Evolutionary conservation across 1,140 invertebrate genomes (phyloP), one percentile per base, ranked within the genome.

Genomic region (Tetragnatha versicolor): DNA sequence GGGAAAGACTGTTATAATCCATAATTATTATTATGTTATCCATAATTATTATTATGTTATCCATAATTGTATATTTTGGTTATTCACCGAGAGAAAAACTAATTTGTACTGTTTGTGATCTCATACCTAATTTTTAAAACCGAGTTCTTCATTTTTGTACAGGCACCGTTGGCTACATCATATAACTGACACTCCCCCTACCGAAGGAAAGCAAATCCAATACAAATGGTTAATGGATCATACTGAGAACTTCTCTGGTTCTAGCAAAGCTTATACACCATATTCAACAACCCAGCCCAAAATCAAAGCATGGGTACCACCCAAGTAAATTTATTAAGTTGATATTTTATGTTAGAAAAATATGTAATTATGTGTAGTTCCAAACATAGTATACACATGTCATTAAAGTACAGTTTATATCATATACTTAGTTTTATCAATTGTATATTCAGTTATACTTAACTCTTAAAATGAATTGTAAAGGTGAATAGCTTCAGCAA

Each of bases 211-310:
- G 27, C 86, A 86, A 6, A 83, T 85, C 0, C 76, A 85, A 79
- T 90, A 96, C 84, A 90, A 91, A 82, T 98, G 96, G 96, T 92
- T 97, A 89, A 81, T 86, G 3, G 91, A 94, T 72, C 93, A 95
- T 85, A 91, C 88, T 31, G 91, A 93, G 83, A 98, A 99, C 86
- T 70, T 91, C 27, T 92, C 92, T 17, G 96, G 94, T 33, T 95
- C 94, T 27, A 82, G 20, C 37, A 83, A 83, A 9, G 84, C 86
- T 12, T 99, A 96, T 84, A 91, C 93, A 80, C 96, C 97, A 0
- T 98, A 97, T 86, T 91, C 89, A 72, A 98, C 97, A 10, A 93
- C 93, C 20, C 86, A 85, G 60, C 90, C 92, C 2, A 98, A 97
- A 87, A 90, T 98, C 39, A 87, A 96, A 85, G 84, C 93, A 7